These are phyloP conservation scores for Phalacrocorax brasilianus DNA, from an alignment of 2,113 vertebrate species.

Conservation along the genomic window DNA sequence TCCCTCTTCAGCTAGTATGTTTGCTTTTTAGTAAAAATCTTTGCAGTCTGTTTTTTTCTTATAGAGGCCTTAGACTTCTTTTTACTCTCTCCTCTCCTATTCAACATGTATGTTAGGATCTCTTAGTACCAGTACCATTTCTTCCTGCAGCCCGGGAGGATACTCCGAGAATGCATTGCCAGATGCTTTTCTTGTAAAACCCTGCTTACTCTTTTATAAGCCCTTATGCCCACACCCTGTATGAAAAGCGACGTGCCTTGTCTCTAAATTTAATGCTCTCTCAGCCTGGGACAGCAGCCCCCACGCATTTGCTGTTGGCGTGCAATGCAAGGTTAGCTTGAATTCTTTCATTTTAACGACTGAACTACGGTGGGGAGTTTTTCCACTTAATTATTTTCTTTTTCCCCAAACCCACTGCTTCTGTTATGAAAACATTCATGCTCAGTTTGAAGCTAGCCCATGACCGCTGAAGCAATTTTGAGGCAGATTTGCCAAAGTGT, in stretches of 20 bases:
- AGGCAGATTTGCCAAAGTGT: neutral
- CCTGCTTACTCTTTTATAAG: neutral
- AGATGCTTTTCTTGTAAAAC: neutral
- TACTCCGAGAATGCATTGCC: neutral
- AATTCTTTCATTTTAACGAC: neutral
- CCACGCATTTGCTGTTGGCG: rapidly evolving
- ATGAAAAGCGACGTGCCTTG: neutral
- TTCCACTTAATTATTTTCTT: neutral
- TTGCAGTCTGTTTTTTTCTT: neutral
- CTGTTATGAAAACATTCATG: neutral
- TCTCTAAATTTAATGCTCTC: neutral
- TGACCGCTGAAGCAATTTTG: neutral
- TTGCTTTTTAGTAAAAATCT: neutral
- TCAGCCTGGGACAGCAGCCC: neutral
- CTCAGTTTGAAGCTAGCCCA: neutral
- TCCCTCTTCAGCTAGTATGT: neutral
- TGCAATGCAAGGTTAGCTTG: neutral
- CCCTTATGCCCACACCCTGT: neutral
- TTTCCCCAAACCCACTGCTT: neutral
- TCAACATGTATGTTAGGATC: neutral
- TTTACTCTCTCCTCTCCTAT: neutral
- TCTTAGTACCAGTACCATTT: neutral
- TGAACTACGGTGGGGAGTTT: neutral
- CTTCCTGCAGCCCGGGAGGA: neutral
- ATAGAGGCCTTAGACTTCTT: neutral